These are phyloP conservation scores for Serinus canaria DNA, from an alignment of 2,113 vertebrate species.

Conservation along the genomic window DNA sequence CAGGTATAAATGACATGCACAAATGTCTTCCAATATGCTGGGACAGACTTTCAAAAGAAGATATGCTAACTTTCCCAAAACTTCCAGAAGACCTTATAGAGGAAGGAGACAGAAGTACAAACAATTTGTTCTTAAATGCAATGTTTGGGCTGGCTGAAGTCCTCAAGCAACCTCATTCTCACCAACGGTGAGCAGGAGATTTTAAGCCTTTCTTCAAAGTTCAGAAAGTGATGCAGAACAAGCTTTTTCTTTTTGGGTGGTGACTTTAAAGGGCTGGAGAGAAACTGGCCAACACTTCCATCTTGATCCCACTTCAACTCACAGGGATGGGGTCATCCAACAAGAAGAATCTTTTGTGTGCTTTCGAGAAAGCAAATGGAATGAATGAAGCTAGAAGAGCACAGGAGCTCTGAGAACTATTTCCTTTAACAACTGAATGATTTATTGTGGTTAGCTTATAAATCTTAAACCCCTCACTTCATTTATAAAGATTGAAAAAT, in stretches of 20 bases:
- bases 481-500: not conserved
- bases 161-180: not conserved
- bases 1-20: not conserved
- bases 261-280: not conserved
- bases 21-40: not conserved
- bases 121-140: not conserved
- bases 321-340: not conserved
- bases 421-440: not conserved
- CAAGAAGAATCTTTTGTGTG: not conserved
- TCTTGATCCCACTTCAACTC: not conserved
- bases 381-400: fast-evolving
- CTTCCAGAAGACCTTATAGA: not conserved
- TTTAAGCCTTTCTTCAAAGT: not conserved
- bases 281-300: not conserved
- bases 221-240: not conserved
- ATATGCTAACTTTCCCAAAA: not conserved
- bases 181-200: not conserved
- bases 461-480: not conserved
- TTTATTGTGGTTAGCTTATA: not conserved
- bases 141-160: not conserved
- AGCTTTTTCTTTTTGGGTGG: not conserved
- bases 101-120: not conserved
- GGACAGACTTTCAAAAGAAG: not conserved
- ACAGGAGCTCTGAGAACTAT: not conserved
- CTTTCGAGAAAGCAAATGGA: not conserved